phyloP scores from a whole-genome alignment of 92 coral and sea anemone species.

The Umimayanthus kanabou region DNA sequence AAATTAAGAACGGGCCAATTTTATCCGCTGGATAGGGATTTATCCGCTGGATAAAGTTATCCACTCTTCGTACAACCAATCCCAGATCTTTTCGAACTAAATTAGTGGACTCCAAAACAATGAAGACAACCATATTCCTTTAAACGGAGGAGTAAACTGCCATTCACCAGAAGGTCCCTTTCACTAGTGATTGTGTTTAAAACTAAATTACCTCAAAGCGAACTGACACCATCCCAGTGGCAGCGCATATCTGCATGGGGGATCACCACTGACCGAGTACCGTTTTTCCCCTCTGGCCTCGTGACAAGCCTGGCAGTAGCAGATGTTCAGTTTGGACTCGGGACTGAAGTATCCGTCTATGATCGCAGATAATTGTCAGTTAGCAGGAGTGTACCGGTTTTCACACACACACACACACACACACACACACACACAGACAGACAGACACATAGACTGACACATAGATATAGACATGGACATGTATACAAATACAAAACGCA shows the following conservation, averaged over 20 bases:
- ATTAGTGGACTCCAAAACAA: background rate
- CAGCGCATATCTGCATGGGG: conserved; percentile 89
- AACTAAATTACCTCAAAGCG: conserved; percentile 78
- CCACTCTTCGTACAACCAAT: too few relatives aligned
- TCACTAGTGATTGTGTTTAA: background rate
- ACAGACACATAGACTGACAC: background rate
- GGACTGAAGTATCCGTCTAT: conserved; percentile 79
- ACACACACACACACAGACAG: background rate
- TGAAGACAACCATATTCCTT: background rate
- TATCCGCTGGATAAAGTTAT: too few relatives aligned
- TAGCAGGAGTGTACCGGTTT: background rate
- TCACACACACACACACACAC: background rate
- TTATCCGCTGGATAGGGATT: too few relatives aligned
- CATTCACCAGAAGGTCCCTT: background rate
- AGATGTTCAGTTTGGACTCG: conserved; percentile 77
- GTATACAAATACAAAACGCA: too few relatives aligned
- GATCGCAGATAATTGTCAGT: background rate
- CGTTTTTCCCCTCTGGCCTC: conserved; percentile 94
- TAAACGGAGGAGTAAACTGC: too few relatives aligned
- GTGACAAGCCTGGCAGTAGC: conserved; percentile 88
- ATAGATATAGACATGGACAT: background rate
- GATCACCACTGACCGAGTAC: conserved; percentile 97
- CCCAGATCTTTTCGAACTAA: background rate
- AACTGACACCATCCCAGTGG: conserved; percentile 98
- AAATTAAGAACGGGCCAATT: too few relatives aligned